Evolutionary conservation across 2,888 invertebrate species (phyloP).

Genomic region (Drosophila vallismaia): DNA sequence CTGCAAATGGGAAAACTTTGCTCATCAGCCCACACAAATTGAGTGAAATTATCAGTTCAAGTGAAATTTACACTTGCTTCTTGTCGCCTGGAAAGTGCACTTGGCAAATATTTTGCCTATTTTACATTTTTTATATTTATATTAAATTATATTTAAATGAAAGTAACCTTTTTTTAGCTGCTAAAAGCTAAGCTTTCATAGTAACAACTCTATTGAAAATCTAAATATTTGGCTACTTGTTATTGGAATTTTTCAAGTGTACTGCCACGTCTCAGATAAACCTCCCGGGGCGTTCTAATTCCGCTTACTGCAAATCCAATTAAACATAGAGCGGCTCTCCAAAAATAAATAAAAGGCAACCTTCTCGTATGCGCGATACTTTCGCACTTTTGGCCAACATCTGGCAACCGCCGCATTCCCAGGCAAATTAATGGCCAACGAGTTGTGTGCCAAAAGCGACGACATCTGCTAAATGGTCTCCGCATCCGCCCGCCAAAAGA

Average conservation of each 20-base stretch:
- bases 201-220: no score
- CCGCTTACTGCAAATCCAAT: slow-evolving; percentile 68
- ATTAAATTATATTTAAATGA: no score
- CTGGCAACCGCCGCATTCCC: slow-evolving; percentile 45
- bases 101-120: neutral
- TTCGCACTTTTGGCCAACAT: slow-evolving; percentile 47
- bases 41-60: slow-evolving; percentile 79
- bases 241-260: neutral
- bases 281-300: slow-evolving; percentile 17
- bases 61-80: slow-evolving; percentile 78
- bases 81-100: slow-evolving; percentile 51
- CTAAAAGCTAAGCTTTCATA: no score
- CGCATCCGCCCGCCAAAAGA: slow-evolving; percentile 20
- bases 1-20: slow-evolving; percentile 79
- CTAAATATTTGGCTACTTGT: no score
- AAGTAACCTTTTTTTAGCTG: no score
- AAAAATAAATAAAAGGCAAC: slow-evolving; percentile 34
- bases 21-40: slow-evolving; percentile 78
- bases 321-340: slow-evolving; percentile 53
- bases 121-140: neutral
- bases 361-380: slow-evolving; percentile 63
- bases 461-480: slow-evolving; percentile 42
- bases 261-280: slow-evolving; percentile 8
- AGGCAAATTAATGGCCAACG: slow-evolving; percentile 56
- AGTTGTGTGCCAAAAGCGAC: slow-evolving; percentile 38